phyloP scores from a whole-genome alignment of 2,888 invertebrate species.

The Pyrocoelia pectoralis region DNA sequence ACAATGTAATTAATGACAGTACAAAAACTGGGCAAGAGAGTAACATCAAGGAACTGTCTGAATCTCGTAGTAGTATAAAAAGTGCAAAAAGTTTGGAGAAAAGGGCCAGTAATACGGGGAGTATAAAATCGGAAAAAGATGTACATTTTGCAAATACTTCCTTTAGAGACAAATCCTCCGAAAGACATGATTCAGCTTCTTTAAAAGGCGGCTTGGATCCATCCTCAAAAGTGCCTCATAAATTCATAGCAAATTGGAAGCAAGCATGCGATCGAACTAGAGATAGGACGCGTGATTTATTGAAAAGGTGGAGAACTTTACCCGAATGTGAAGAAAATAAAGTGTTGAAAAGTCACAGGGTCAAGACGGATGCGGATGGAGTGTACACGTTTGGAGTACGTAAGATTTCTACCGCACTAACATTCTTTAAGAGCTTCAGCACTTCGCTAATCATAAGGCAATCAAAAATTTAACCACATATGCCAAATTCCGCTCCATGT shows the following conservation, averaged over 20 bases:
- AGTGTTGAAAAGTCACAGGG: slow-evolving; percentile 56
- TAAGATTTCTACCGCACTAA: slow-evolving; percentile 19
- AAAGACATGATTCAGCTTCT: slow-evolving; percentile 26
- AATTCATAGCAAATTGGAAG: slow-evolving; percentile 77
- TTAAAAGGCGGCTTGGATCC: slow-evolving; percentile 48
- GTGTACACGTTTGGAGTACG: slow-evolving; percentile 81
- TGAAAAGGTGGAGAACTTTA: slow-evolving; percentile 74
- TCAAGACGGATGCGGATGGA: slow-evolving; percentile 71
- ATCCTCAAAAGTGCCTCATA: slow-evolving; percentile 71
- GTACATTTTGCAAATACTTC: slow-evolving; percentile 53
- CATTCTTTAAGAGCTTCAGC: too few species aligned
- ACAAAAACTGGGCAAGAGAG: slow-evolving; percentile 51
- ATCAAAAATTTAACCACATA: too few species aligned
- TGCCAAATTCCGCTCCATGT: too few species aligned
- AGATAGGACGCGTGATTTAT: slow-evolving; percentile 75
- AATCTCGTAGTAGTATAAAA: slow-evolving; percentile 54
- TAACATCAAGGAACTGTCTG: slow-evolving; percentile 52
- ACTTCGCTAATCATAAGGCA: too few species aligned
- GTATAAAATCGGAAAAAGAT: slow-evolving; percentile 56
- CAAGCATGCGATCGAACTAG: slow-evolving; percentile 80
- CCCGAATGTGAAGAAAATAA: slow-evolving; percentile 65
- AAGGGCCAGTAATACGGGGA: slow-evolving; percentile 51
- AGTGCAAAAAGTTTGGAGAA: slow-evolving; percentile 57
- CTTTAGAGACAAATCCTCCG: slow-evolving; percentile 46
- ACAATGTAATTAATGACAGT: slow-evolving; percentile 46